Evolutionary conservation across 2,888 invertebrate species (phyloP), one percentile per base, ranked within the genome.

Genomic region (Pyrochroa serraticornis): DNA sequence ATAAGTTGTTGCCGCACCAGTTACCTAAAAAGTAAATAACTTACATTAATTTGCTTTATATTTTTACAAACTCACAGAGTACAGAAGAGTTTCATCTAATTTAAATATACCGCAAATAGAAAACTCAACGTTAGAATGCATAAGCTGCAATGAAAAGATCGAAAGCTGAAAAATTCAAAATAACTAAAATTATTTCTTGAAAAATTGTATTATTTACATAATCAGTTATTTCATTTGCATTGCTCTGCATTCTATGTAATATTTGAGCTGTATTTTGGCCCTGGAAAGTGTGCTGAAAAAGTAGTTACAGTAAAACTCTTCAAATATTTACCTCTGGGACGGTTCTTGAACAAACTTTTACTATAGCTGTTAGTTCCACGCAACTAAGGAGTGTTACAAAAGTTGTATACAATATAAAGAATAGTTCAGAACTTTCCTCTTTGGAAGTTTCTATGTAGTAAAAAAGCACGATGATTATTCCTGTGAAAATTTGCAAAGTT

Each of bases 81-180:
- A 43, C 5, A 43, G 31, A 34, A 51, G 41, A 36, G 42, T 51
- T 31, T 51, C 50, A 30, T 51, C 43, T n/a, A 51, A 43, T 12
- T n/a, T n/a, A 32, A 51, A 51, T 10, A 51, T n/a, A 7, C 33
- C 0, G 13, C 50, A 51, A 10, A 43, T 43, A 9, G 43, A 43
- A 31, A 51, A 51, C 8, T 51, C 31, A 7, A 51, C 42, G 22
- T 36, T 34, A 7, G 31, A 30, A n/a, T 43, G 14, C 31, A 36
- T 35, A 7, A 42, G 14, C 31, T 51, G 50, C 31, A 51, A 12
- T 6, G 42, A 51, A 43, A 51, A 51, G n/a, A 36, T 35, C 9
- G 42, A 7, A 14, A 51, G n/a, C 50, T 51, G 37, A 13, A 51
- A 10, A 50, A 38, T 38, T 38, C 1, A 2, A 6, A 38, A 2